Evolutionary conservation across 64 coral and sea anemone genomes (phyloP), one percentile per base, ranked within the genome.

Genomic region (Platygyra sinensis): DNA sequence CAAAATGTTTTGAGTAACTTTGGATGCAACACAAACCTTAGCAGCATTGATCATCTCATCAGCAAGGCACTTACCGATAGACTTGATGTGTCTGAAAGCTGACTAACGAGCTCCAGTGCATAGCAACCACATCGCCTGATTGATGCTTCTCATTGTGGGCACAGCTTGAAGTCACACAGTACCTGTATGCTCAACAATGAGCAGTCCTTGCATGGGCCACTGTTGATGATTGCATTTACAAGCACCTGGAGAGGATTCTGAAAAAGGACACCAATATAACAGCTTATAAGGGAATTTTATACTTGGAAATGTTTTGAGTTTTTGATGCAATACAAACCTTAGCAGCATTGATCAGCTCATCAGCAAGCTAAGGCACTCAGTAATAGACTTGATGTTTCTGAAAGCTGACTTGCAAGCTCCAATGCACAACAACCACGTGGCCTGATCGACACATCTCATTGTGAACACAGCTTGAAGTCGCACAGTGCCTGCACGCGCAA

Each of bases 31-130:
- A 33, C 65, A 83, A 67, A 99, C 97, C 91, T 99, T 99, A 18
- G 97, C 97, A 88, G 97, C 94, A 99, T 99, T 99, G 77, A 99
- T 99, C 52, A 99, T 84, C 73, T 99, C 97, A 93, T 99, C 97
- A 93, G 97, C 97, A 80, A 99, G 73, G 72, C 97, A 99, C 64
- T 99, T 94, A 73, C 94, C 97, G 85, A 99, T 99, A 13, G 94
- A 99, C 88, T 99, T 99, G 94, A 99, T 99, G 72, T 99, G 95
- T 22, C 97, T 95, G 65, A 99, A 99, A 31, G 97, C 88, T 79
- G 97, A 64, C 62, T 99, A 94, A 42, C 97, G 86, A 57, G 94
- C 91, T 62, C 97, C 97, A 86, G 97, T 99, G 51, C 97, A 99
- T 31, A 99, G 86, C 72, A 99, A 88, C 97, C 97, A 99, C 62